Conservation (phyloP, 2,113 vertebrate species). For the Solea solea region DNA sequence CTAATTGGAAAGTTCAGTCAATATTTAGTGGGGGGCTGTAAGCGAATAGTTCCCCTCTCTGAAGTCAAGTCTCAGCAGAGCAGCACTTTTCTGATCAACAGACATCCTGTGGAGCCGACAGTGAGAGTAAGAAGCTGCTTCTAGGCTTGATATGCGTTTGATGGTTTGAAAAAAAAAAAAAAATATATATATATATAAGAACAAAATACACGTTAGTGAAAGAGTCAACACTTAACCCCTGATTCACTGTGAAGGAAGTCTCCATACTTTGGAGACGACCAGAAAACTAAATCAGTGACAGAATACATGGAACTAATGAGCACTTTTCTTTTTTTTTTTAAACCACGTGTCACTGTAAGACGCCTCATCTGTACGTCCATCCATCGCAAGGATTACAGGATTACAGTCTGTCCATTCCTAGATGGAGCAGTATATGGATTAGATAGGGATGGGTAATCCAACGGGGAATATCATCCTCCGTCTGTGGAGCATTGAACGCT, state of each 20-base stretch:
- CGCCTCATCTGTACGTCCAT: constrained; percentile 16
- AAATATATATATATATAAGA: not conserved
- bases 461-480: constrained; percentile 32
- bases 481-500: constrained; percentile 14
- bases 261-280: not conserved
- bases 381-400: constrained; percentile 64
- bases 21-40: constrained; percentile 8
- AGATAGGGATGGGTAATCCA: constrained; percentile 58
- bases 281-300: not conserved
- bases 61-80: constrained; percentile 9
- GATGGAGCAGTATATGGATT: constrained; percentile 67
- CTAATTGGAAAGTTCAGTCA: constrained; percentile 2
- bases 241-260: not conserved
- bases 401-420: constrained; percentile 51
- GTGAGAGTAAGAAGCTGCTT: not conserved
- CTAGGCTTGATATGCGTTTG: constrained; percentile 1
- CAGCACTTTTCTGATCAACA: constrained; percentile 9
- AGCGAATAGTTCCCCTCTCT: not conserved
- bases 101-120: not conserved
- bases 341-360: not conserved
- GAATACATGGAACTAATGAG: not conserved
- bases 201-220: not conserved
- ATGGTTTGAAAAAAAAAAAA: constrained; percentile 9
- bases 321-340: not conserved
- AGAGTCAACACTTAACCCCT: not conserved